These are phyloP conservation scores for Caenorhabditis wallacei DNA, from an alignment of 2,888 invertebrate species.

Conservation along the genomic window DNA sequence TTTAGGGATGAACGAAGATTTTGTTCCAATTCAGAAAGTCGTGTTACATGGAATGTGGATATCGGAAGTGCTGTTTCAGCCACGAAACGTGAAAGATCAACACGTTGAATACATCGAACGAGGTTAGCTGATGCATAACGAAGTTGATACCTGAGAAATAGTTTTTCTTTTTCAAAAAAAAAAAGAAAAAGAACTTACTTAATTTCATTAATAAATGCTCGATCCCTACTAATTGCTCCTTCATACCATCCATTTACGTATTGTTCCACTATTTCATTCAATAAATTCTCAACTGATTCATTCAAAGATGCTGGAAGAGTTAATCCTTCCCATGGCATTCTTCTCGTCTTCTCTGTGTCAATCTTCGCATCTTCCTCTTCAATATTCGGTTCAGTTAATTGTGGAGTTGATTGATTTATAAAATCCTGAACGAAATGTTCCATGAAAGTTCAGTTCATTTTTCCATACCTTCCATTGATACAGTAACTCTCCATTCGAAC, in stretches of 20 bases:
- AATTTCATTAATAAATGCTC: slow-evolving; percentile 80
- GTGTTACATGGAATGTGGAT: slow-evolving; percentile 72
- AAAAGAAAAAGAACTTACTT: slow-evolving; percentile 47
- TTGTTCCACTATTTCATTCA: slow-evolving; percentile 76
- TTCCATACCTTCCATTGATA: slow-evolving; percentile 46
- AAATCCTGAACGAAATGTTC: slow-evolving; percentile 13
- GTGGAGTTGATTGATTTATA: neutral
- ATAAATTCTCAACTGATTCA: slow-evolving; percentile 75
- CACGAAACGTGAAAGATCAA: slow-evolving; percentile 74
- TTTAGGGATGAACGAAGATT: neutral
- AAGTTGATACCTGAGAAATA: slow-evolving; percentile 76
- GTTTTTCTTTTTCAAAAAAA: neutral
- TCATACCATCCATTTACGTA: slow-evolving; percentile 80
- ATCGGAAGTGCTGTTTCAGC: slow-evolving; percentile 74
- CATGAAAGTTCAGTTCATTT: neutral
- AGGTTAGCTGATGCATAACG: slow-evolving; percentile 74
- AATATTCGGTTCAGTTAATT: neutral
- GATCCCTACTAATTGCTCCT: slow-evolving; percentile 77
- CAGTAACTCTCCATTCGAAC: slow-evolving; percentile 61
- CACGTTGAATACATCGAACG: slow-evolving; percentile 61
- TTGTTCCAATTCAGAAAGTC: slow-evolving; percentile 55
- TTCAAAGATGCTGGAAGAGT: slow-evolving; percentile 69
- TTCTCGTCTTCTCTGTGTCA: slow-evolving; percentile 52
- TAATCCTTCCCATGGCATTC: slow-evolving; percentile 68
- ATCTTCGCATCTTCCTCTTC: slow-evolving; percentile 32